Evolutionary conservation across 1,140 invertebrate species (phyloP), one percentile per base, ranked within the genome.

Genomic region (Mactra quadrangularis): DNA sequence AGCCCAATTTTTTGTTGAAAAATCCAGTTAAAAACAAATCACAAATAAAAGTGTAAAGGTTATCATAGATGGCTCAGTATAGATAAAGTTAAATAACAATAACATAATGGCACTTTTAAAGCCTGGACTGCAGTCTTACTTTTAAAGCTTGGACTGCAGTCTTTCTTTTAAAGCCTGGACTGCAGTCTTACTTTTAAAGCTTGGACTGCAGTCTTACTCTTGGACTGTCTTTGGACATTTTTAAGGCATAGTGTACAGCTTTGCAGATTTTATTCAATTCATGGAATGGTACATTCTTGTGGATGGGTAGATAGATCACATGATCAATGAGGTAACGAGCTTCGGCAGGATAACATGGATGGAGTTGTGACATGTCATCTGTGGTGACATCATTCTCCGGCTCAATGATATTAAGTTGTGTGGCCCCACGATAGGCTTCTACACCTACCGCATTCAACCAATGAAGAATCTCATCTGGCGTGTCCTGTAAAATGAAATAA

Each of bases 301-400:
- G 88, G 22, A 93, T 88, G 1, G 93, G 93, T 11, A 93, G 75
- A 82, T 93, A 93, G 11, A 93, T 85, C 4, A 93, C 90, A 76
- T 93, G 92, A 59, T 93, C 89, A 11, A 93, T 92, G 22, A 93
- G 82, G 68, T 92, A 92, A n/a, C 90, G 89, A 0, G 92, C 92
- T 68, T 92, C 90, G 19, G 89, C 87, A 3, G 92, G 91, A 62
- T 91, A 91, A 27, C 74, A 71, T 1, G 82, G 85, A 59, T 86
- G 85, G 22, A 88, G 57, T 1, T 82, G 64, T 0, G 85, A 53
- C 17, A 79, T 59, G 11, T 27, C 64, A 33, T 76, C 47, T 9
- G 13, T 0, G 6, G 15, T 22, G 22, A 25, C 29, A 3, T 17
- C 29, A 3, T 53, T 25, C 17, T 68, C 87, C 68, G 92, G 89